Evolutionary conservation across 2,888 invertebrate species (phyloP), one percentile per base, ranked within the genome.

Genomic region (Monoplex corrugatus): DNA sequence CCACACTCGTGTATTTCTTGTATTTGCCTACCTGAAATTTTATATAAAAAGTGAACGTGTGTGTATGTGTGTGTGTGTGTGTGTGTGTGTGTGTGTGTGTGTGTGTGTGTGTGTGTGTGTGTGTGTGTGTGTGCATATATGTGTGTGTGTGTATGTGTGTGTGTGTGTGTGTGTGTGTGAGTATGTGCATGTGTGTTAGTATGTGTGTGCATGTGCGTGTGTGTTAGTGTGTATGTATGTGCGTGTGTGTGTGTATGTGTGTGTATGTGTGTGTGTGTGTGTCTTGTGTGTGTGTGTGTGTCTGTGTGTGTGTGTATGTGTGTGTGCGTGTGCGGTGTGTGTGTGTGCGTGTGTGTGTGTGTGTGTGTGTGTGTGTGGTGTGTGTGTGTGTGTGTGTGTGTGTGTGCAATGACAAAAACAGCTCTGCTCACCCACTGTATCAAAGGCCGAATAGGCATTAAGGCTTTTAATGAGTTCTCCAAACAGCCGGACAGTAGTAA

Each of bases 121-220:
- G 57, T 2, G 57, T 57, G 57, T 2, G 57, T 57, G 57, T 2
- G 57, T 57, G 57, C 2, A 23, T 57, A 23, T 2, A 23, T 57
- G 57, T 2, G 57, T 57, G 57, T 2, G 57, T 57, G 57, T 2
- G 57, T 57, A 23, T 2, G 57, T 57, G 57, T n/a, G n/a, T n/a
- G n/a, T n/a, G n/a, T n/a, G n/a, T n/a, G n/a, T n/a, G n/a, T n/a
- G n/a, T n/a, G n/a, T n/a, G n/a, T n/a, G n/a, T n/a, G n/a, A n/a
- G n/a, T n/a, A 23, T 2, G 57, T 23, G 57, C 2, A 23, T 28
- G 68, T 68, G 8, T 68, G 68, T 68, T 13, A 23, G 68, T 68
- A n/a, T 68, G 68, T 68, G 68, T 68, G 68, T 68, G 68, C n/a
- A n/a, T 68, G 68, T 68, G 68, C n/a, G 68, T 68, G 16, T 68